Evolutionary conservation across 2,888 invertebrate species (phyloP).

Genomic region (Serrognathus titanus): DNA sequence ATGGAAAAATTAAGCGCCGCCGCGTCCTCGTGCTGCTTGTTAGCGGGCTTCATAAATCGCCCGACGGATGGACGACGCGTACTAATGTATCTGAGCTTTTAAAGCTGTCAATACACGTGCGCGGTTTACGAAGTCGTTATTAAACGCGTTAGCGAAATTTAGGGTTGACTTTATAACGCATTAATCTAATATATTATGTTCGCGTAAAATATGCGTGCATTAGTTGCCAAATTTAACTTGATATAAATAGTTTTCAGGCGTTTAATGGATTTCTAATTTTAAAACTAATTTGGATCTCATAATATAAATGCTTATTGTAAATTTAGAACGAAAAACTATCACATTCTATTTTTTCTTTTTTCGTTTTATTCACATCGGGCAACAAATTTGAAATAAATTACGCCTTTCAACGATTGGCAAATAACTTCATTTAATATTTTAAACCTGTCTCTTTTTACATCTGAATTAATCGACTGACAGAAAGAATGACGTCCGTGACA

Average conservation of each 20-base stretch:
- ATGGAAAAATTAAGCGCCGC: conserved; percentile 23
- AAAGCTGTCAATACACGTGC: neutral
- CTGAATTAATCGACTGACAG: no score
- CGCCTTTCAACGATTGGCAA: no score
- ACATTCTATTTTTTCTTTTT: no score
- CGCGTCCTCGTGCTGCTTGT: conserved; percentile 22
- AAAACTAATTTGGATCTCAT: no score
- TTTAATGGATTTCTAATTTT: conserved; percentile 1
- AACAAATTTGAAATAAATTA: no score
- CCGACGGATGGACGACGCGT: conserved; percentile 6
- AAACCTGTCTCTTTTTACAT: no score
- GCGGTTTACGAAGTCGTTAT: neutral
- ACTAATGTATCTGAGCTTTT: neutral
- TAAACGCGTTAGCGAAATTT: neutral
- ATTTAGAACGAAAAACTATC: no score
- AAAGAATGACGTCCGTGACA: no score
- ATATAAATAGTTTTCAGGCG: neutral
- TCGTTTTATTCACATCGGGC: no score
- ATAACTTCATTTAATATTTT: no score
- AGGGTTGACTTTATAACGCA: neutral
- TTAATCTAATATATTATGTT: neutral
- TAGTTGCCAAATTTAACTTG: neutral
- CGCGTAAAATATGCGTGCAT: neutral
- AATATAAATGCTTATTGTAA: no score
- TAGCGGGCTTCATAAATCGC: conserved; percentile 24